phyloP scores from a whole-genome alignment of 1,140 invertebrate genomes.

The Grapholita molesta region DNA sequence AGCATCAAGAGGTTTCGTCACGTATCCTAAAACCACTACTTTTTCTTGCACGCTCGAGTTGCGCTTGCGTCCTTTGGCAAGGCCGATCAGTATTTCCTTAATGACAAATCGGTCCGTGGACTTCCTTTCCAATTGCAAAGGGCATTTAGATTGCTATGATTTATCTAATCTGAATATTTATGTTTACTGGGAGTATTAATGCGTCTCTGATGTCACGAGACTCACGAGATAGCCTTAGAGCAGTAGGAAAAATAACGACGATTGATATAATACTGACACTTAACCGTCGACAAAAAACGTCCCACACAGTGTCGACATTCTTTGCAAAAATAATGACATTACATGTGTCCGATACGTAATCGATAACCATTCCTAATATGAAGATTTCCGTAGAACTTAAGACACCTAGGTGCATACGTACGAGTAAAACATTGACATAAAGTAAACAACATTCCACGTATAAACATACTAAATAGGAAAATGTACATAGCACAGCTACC shows the following conservation, averaged over 20 bases:
- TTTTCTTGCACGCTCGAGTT: conserved; percentile 13
- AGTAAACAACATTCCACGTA: conserved; percentile 10
- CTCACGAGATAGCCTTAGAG: neutral
- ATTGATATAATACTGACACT: too few relatives aligned
- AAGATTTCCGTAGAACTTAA: neutral
- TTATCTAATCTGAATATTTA: neutral
- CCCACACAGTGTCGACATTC: too few relatives aligned
- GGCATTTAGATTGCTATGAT: neutral
- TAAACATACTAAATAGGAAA: conserved; percentile 4
- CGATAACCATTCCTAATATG: neutral
- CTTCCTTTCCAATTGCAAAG: conserved; percentile 7
- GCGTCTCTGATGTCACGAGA: neutral
- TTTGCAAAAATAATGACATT: too few relatives aligned
- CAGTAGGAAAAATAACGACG: neutral
- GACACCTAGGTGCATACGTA: neutral
- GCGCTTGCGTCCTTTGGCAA: neutral
- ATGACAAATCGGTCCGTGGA: neutral
- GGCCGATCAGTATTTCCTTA: conserved; percentile 4
- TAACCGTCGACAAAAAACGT: too few relatives aligned
- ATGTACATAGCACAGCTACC: neutral
- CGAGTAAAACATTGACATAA: neutral
- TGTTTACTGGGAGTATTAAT: neutral
- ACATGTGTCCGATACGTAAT: too few relatives aligned
- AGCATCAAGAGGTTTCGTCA: neutral
- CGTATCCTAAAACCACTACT: neutral